A percentile compares a stretch with the other conserved stretches of the same genome.
Conservation (phyloP, 2,888 invertebrate genomes). For the Polylopha cassiicola region DNA sequence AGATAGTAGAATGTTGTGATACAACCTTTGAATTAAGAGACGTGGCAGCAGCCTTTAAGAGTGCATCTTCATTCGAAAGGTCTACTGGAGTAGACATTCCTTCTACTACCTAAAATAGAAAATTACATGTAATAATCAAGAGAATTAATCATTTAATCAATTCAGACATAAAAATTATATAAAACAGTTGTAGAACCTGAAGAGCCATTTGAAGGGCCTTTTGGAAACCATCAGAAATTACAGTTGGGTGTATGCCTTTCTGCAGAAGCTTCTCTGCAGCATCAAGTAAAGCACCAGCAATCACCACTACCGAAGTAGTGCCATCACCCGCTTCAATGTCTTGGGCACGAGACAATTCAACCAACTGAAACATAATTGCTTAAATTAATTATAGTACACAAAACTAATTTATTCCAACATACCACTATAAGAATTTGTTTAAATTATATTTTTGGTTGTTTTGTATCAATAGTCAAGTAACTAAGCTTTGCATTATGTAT, state of each 20-base stretch:
- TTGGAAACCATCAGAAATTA: slow-evolving; percentile 98
- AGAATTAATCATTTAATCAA: background rate
- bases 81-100: slow-evolving; percentile 92
- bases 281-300: slow-evolving; percentile 97
- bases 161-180: slow-evolving; percentile 3
- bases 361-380: slow-evolving; percentile 81
- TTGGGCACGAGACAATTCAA: slow-evolving; percentile 98
- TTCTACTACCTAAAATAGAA: slow-evolving; percentile 83
- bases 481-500: too few species aligned
- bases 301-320: slow-evolving; percentile 98
- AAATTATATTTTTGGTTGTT: too few species aligned
- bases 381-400: slow-evolving; percentile 6
- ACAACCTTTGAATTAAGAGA: slow-evolving; percentile 99
- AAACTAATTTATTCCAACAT: slow-evolving; percentile 6
- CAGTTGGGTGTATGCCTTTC: slow-evolving; percentile 98
- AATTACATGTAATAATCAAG: slow-evolving; percentile 32
- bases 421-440: too few species aligned
- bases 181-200: slow-evolving; percentile 49
- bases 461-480: too few species aligned
- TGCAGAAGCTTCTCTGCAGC: slow-evolving; percentile 93
- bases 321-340: slow-evolving; percentile 99
- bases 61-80: slow-evolving; percentile 88
- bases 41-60: slow-evolving; percentile 97
- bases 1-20: slow-evolving; percentile 95
- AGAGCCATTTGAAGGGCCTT: slow-evolving; percentile 86